Evolutionary conservation across 37 sponge, comb jelly and placozoan genomes (phyloP), one percentile per base, ranked within the genome.

Genomic region (Aplysina aerophoba): DNA sequence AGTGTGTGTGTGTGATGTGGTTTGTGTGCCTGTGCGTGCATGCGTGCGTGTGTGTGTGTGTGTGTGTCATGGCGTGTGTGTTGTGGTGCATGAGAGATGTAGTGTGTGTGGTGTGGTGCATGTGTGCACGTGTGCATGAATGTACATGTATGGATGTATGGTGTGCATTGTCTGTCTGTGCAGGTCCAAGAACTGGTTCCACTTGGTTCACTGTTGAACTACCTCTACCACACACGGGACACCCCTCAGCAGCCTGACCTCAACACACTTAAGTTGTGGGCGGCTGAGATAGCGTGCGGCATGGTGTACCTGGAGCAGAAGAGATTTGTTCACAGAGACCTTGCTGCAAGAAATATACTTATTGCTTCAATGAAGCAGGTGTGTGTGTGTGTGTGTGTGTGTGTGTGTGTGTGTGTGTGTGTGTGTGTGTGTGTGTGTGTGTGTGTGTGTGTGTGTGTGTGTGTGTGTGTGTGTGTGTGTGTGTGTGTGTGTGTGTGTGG

Each of bases 281-380:
- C 93, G 0, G 95, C 95, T 21, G 96, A 97, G 90, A 95, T 97
- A 56, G 92, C 94, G 58, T 90, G 81, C 40, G 95, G 99, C 11
- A 98, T 98, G 99, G 87, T 89, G 84, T 98, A 92, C 75, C 68
- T 98, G 69, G 96, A 98, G 87, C 63, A 81, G 56, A 94, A 96
- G 80, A 73, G 91, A 53, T 94, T 98, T 73, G 99, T 98, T 6
- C 99, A 98, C 72, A 79, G 98, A 69, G 98, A 97, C 55, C 85
- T 97, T 20, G 98, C 98, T 40, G 98, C 98, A 1, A 88, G 99
- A 34, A 98, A 98, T 64, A 98, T 98, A 61, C 86, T 98, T 25
- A 89, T 98, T 15, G 79, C 83, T 12, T 91, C 93, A 0, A 69
- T 83, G 73, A 75, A 83, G 39, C 75, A 82, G 85, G 93, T 89